Conservation (phyloP, 64 coral and sea anemone species). For the Exaiptasia diaphana region DNA sequence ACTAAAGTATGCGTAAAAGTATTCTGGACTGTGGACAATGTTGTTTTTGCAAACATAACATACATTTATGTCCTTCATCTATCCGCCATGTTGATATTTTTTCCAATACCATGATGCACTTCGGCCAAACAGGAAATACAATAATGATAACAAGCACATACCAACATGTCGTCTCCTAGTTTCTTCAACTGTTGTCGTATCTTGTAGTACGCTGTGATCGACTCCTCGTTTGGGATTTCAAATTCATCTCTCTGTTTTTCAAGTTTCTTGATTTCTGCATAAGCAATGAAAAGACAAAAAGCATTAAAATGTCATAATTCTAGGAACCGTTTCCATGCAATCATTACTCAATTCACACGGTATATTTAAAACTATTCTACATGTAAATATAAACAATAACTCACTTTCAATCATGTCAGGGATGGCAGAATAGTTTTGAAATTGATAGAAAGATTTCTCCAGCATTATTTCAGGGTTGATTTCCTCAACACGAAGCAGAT, state of each 20-base stretch:
- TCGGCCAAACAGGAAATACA: too few species aligned
- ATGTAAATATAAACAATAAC: not conserved
- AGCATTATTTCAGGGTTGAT: conserved; percentile 99
- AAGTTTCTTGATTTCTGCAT: conserved; percentile 75
- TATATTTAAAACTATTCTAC: not conserved
- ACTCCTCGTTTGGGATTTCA: conserved; percentile 91
- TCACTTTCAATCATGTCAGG: conserved; percentile 87
- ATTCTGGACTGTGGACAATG: too few species aligned
- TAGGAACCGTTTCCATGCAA: not conserved
- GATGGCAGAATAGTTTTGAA: conserved; percentile 91
- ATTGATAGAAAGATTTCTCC: conserved; percentile 95
- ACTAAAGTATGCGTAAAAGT: too few species aligned
- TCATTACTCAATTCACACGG: not conserved
- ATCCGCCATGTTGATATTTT: too few species aligned
- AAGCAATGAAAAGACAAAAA: not conserved
- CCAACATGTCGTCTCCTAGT: conserved; percentile 91
- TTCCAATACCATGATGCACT: too few species aligned
- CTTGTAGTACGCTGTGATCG: conserved; percentile 87
- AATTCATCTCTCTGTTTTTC: conserved; percentile 76
- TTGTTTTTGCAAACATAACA: too few species aligned
- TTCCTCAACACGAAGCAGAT: conserved; percentile 94
- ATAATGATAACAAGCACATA: conserved; percentile 23
- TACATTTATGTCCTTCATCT: too few species aligned
- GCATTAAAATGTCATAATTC: not conserved
- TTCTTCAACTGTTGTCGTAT: conserved; percentile 93